Base-by-base conservation (phyloP, 2,888 invertebrate species). In the Drosophila pseudotalamancana region DNA sequence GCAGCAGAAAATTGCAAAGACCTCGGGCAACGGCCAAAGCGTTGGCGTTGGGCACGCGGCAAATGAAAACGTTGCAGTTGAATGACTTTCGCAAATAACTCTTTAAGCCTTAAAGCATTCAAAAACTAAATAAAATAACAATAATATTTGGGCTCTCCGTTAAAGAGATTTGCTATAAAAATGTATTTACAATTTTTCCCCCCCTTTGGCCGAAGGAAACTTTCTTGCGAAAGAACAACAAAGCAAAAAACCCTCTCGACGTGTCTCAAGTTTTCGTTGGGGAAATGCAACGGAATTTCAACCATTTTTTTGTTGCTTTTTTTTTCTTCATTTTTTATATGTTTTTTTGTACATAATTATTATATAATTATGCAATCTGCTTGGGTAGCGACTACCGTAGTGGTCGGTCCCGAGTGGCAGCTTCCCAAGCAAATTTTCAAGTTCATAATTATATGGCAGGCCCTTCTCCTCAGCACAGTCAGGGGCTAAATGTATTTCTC, bases 391-490 rank as follows among this genome's bases (percentile, higher is more conserved):
- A 40, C 53, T 46, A 55, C 54, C 29, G 53, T 53, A 62, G 59
- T 60, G 59, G 34, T 56, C 48, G 55, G 32, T 50, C 31, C 59
- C 57, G 57, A 68, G 64, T 65, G 72, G 35, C 48, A 11, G 61
- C 49, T 43, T 51, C 35, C 56, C 53, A 29, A 50, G 29, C 51
- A 50, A 49, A 56, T 76, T 81, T 88, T 88, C 89, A 89, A 88
- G 89, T 83, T 88, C 88, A 89, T 88, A 88, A 88, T 89, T 88
- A 85, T 83, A 76, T 71, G 19, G 14, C 55, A 37, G 40, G 12
- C 19, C 31, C 46, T 48, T 21, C 32, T 6, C 6, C 23, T 46
- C n/a, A n/a, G n/a, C n/a, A 18, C 32, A 35, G 39, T 46, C 31
- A 32, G 27, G 27, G 43, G 45, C 55, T 50, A 61, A 63, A 77